Conservation (phyloP, 2,888 invertebrate genomes). For the Pristionchus exspectatus region DNA sequence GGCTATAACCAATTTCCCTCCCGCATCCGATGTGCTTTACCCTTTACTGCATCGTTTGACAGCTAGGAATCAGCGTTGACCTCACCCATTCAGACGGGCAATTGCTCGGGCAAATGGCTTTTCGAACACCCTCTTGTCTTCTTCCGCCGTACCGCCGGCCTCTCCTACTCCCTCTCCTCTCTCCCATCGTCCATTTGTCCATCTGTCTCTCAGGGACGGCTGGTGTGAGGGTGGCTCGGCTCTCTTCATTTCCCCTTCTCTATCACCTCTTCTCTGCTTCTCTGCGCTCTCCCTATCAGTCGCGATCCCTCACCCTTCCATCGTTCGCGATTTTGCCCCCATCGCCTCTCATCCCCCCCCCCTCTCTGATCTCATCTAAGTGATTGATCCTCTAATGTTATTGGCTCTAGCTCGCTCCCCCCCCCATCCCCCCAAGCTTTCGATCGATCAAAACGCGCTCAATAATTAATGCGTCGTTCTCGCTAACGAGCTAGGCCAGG, state of each 20-base stretch:
- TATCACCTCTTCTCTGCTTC: not conserved
- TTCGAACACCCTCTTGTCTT: not conserved
- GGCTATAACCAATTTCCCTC: not conserved
- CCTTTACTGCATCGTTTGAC: not conserved
- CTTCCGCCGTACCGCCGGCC: not conserved
- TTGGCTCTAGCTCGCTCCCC: slow-evolving; percentile 5
- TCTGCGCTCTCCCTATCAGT: slow-evolving; percentile 25
- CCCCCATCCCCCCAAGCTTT: not conserved
- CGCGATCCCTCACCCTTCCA: not conserved
- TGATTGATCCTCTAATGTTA: slow-evolving; percentile 38
- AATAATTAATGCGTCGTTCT: slow-evolving; percentile 12
- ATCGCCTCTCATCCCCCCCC: not conserved
- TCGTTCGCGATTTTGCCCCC: slow-evolving; percentile 20
- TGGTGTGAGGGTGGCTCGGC: slow-evolving; percentile 20
- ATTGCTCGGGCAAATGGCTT: slow-evolving; percentile 2
- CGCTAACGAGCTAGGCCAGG: slow-evolving; percentile 8
- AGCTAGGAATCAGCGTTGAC: not conserved
- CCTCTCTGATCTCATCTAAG: slow-evolving; percentile 8
- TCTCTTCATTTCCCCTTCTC: slow-evolving; percentile 18
- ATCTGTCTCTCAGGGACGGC: slow-evolving; percentile 42
- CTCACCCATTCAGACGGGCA: not conserved
- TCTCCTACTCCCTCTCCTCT: not conserved
- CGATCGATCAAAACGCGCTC: slow-evolving; percentile 13
- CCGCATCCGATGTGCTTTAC: not conserved
- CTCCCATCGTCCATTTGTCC: slow-evolving; percentile 34